These are phyloP conservation scores for Phortica magna DNA, from an alignment of 2,888 invertebrate genomes.

Conservation along the genomic window DNA sequence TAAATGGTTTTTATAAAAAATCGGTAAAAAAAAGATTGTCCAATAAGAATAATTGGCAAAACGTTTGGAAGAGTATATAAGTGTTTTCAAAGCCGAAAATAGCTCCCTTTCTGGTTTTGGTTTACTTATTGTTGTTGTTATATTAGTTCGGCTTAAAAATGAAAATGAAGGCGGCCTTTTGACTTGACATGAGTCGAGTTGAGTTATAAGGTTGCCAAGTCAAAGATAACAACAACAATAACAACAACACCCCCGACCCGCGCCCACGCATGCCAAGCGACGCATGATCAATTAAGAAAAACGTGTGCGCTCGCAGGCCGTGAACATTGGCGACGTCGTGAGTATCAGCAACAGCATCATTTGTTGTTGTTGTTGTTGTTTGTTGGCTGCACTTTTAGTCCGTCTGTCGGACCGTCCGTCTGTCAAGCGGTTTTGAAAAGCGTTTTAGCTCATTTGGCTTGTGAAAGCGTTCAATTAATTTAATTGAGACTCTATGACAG, in stretches of 20 bases:
- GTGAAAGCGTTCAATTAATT: slow-evolving; percentile 76
- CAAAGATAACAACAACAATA: too few species aligned
- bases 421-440: slow-evolving; percentile 28
- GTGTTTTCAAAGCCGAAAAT: too few species aligned
- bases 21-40: too few species aligned
- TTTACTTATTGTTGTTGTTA: too few species aligned
- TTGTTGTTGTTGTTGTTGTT: slow-evolving; percentile 12
- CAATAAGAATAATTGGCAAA: too few species aligned
- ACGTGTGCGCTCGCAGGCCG: background rate
- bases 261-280: background rate
- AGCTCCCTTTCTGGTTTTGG: too few species aligned
- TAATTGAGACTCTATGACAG: slow-evolving; percentile 61
- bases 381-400: background rate
- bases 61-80: too few species aligned
- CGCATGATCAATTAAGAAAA: slow-evolving; percentile 25
- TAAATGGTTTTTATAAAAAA: too few species aligned
- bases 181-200: too few species aligned
- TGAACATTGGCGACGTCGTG: background rate
- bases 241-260: background rate
- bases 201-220: too few species aligned
- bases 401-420: background rate
- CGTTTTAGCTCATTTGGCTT: slow-evolving; percentile 54
- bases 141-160: too few species aligned
- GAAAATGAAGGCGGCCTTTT: too few species aligned
- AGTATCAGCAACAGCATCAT: background rate